Base-by-base conservation (phyloP, 2,888 invertebrate genomes). In the Poecilobothrus nobilitatus region DNA sequence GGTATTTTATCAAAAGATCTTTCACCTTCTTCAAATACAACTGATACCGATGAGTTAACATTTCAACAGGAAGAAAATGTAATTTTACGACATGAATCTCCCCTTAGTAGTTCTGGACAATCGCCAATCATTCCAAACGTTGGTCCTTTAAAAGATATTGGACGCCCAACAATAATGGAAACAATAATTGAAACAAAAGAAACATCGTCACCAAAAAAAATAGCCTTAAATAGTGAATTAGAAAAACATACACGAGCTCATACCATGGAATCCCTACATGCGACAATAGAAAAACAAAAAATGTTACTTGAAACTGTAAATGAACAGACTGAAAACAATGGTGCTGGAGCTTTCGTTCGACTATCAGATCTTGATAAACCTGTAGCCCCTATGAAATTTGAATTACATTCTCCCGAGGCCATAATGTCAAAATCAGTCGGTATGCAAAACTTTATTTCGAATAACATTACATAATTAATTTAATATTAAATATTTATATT, bases 311-410 rank as follows among this genome's bases (percentile, higher is more conserved):
- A 82, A 70, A 82, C 81, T 0, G 81, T 82, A 3, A 79, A 78
- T 21, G 82, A 82, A 70, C 78, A 79, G 66, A 73, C 74, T 0
- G 79, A 78, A 66, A 83, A 72, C 62, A 63, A 12, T 44, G 68
- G 22, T 67, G 68, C 0, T 71, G 69, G 27, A 81, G 83, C 72
- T 68, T 90, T 91, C 77, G 92, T 93, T 0, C 88, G 88, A 76
- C 82, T 93, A 9, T 92, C 92, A 1, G 92, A 93, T 78, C 84
- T 93, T 78, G 91, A 92, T 77, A 90, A 89, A 75, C 85, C 86
- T 7, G 83, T 85, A 9, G 67, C 64, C 4, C 61, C 69, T 12
- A 81, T 82, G 61, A 85, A 85, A 68, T 80, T 84, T 66, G 85
- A 85, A 34, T 74, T 84, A 0, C 79, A 80, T 69, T 79, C 79